phyloP scores from a whole-genome alignment of 2,888 invertebrate species.

The Dasypolia templi region DNA sequence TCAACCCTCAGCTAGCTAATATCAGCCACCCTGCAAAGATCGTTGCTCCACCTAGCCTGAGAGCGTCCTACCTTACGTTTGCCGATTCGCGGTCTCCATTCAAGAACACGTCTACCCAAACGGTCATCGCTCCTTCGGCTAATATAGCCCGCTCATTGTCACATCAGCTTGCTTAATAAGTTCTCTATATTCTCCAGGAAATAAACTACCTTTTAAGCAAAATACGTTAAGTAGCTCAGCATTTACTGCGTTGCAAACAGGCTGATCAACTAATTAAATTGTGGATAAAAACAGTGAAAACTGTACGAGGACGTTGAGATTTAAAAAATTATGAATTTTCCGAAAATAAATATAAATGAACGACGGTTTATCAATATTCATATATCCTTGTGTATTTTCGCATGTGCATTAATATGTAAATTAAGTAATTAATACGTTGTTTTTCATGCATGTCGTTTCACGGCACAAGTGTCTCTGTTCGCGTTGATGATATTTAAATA shows the following conservation, averaged over 20 bases:
- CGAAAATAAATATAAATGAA: conserved; percentile 45
- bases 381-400: conserved; percentile 26
- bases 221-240: neutral
- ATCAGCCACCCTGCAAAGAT: too few species aligned
- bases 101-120: too few species aligned
- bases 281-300: neutral
- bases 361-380: conserved; percentile 41
- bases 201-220: too few species aligned
- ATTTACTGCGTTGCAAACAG: neutral
- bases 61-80: too few species aligned
- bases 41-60: too few species aligned
- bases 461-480: conserved; percentile 18
- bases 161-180: too few species aligned
- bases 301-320: neutral
- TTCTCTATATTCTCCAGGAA: too few species aligned
- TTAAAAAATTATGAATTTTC: conserved; percentile 65
- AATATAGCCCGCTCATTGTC: too few species aligned
- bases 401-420: conserved; percentile 43
- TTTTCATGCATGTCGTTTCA: conserved; percentile 20
- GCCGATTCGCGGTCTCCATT: too few species aligned
- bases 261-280: neutral
- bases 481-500: conserved; percentile 38
- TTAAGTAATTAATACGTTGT: conserved; percentile 22
- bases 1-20: too few species aligned
- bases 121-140: too few species aligned